Base-by-base conservation (phyloP, 2,888 invertebrate species). In the Orthonychiurus folsomi region DNA sequence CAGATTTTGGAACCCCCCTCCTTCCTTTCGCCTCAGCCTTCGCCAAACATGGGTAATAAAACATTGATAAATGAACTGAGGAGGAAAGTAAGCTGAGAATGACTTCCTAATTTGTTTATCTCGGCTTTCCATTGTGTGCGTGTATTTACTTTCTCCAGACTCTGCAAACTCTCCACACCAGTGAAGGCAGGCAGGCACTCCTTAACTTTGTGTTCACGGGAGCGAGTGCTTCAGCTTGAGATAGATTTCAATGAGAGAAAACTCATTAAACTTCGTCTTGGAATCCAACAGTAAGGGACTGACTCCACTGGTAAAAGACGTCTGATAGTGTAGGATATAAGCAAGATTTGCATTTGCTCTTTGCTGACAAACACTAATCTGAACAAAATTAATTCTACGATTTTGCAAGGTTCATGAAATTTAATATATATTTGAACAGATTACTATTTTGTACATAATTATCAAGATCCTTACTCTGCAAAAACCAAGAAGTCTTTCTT, bases 51-150 rank as follows among this genome's bases (percentile, higher is more conserved):
- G 37, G 15, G 37, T 37, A 5, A 37, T 37, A 37, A 37, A 37
- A 37, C 37, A 37, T 37, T 37, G 37, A 37, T 37, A 37, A 37
- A 37, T 37, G 37, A 37, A 37, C 37, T 37, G 15, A 37, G 37
- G 37, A 15, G 15, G 37, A 37, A 37, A 37, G 37, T 37, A 37
- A 37, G 37, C 37, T 37, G 37, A 37, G 37, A 37, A 37, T 37
- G 37, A 37, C 37, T 37, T 37, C 37, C 37, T 37, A 37, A 37
- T 37, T 37, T 37, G 37, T 37, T 37, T 37, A 37, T 37, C 37
- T 37, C 37, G 37, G 37, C 9, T 37, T 37, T 37, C 37, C 37
- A 37, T 37, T 37, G 37, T 37, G 37, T 37, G 9, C 37, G 15
- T 37, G 37, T 37, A 37, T 37, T 37, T 37, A 37, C 37, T 37